Conservation (phyloP, 2,888 invertebrate species). For the Zaprionus lineosus region DNA sequence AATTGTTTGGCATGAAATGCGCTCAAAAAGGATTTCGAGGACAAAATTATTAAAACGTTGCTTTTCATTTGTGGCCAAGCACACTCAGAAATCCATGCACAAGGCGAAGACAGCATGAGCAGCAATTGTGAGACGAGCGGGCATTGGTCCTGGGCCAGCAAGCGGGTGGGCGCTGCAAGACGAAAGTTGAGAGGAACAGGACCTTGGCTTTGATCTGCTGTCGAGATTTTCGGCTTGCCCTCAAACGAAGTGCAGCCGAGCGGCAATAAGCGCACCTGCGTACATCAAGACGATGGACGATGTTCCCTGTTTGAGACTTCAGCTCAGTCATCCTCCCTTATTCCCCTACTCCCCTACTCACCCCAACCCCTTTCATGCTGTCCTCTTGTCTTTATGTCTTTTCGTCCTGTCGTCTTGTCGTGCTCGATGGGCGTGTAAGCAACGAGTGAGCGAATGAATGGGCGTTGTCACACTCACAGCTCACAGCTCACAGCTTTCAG, state of each 20-base stretch:
- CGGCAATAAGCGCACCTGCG: slow-evolving; percentile 81
- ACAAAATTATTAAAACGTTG: slow-evolving; percentile 74
- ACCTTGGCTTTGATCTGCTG: slow-evolving; percentile 75
- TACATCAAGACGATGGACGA: slow-evolving; percentile 64
- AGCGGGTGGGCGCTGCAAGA: neutral
- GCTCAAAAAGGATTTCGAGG: slow-evolving; percentile 57
- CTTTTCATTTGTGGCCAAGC: slow-evolving; percentile 64
- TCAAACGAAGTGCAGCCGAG: slow-evolving; percentile 79
- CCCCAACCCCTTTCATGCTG: too few relatives aligned
- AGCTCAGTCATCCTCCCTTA: neutral
- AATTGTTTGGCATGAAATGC: slow-evolving; percentile 60
- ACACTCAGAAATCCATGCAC: slow-evolving; percentile 25
- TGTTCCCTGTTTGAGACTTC: slow-evolving; percentile 7
- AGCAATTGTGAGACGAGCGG: slow-evolving; percentile 8
- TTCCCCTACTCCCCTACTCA: too few relatives aligned
- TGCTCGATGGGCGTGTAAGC: slow-evolving; percentile 79
- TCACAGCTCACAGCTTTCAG: slow-evolving; percentile 38
- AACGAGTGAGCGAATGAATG: slow-evolving; percentile 75
- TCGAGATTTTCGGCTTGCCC: slow-evolving; percentile 72
- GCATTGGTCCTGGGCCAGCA: neutral
- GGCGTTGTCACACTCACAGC: slow-evolving; percentile 67
- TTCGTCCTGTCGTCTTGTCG: slow-evolving; percentile 42
- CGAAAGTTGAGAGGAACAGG: slow-evolving; percentile 9
- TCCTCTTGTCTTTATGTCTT: slow-evolving; percentile 10
- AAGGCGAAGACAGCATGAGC: slow-evolving; percentile 49